These are phyloP conservation scores for Polypedilum pembai DNA, from an alignment of 1,140 invertebrate species.

Conservation along the genomic window DNA sequence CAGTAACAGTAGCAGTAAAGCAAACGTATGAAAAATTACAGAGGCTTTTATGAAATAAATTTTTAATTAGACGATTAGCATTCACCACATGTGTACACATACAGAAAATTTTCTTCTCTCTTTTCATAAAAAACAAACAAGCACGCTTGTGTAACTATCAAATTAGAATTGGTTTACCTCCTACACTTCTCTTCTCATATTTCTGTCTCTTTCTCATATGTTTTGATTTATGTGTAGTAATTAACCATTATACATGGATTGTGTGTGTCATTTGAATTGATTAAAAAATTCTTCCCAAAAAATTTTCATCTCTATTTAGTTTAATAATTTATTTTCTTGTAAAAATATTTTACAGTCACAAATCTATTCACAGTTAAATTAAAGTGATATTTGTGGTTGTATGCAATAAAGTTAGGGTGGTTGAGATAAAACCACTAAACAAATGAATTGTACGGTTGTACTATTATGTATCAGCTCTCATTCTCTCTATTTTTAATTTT, in stretches of 20 bases:
- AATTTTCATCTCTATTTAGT: too few species aligned
- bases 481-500: neutral
- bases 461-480: neutral
- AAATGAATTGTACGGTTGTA: neutral
- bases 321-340: neutral
- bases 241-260: neutral
- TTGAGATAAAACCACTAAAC: neutral
- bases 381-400: neutral
- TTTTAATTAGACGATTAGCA: conserved; percentile 5
- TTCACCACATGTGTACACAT: neutral
- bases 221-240: neutral
- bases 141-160: too few species aligned
- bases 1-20: too few species aligned
- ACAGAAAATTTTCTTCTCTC: too few species aligned
- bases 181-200: too few species aligned
- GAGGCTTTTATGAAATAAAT: too few species aligned
- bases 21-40: too few species aligned
- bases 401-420: neutral
- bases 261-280: conserved; percentile 1
- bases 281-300: neutral
- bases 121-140: too few species aligned
- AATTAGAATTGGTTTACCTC: too few species aligned
- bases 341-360: neutral
- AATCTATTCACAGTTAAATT: neutral
- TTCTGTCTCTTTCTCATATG: neutral